These are phyloP conservation scores for Trachops cirrhosus DNA, from an alignment of 2,797 vertebrate species.

Conservation along the genomic window DNA sequence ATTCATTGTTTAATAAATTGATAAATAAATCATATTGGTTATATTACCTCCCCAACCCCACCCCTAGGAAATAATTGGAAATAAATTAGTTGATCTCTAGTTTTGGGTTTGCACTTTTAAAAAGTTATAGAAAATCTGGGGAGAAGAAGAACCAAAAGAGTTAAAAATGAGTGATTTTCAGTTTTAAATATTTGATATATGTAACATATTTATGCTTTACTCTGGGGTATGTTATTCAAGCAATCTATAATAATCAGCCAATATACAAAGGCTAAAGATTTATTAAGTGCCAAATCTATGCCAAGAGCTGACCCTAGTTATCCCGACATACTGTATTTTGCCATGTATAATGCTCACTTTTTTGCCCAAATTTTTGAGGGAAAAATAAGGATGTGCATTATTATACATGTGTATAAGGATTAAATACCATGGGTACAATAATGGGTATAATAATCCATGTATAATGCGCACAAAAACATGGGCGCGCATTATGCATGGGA, in stretches of 20 bases:
- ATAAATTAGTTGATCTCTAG: constrained; percentile 8
- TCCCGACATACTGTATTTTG: not conserved
- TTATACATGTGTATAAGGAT: too few species aligned
- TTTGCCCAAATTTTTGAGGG: too few species aligned
- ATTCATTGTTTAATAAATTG: not conserved
- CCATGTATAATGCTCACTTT: too few species aligned
- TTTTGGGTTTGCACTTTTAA: not conserved
- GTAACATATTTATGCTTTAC: not conserved
- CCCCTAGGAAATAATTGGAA: not conserved
- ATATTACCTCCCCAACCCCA: not conserved
- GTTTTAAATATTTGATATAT: not conserved
- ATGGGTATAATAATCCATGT: too few species aligned
- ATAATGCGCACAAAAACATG: too few species aligned
- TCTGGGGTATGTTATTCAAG: not conserved
- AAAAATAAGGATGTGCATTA: too few species aligned
- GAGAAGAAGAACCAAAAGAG: not conserved
- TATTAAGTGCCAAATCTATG: not conserved
- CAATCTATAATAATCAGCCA: not conserved
- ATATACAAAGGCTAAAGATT: not conserved
- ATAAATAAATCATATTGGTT: not conserved
- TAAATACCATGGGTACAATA: too few species aligned
- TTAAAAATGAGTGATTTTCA: not conserved
- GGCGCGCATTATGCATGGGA: too few species aligned
- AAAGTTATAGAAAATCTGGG: not conserved
- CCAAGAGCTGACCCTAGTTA: not conserved